Conservation (phyloP, 2,113 vertebrate species). For the Pteropus alecto region DNA sequence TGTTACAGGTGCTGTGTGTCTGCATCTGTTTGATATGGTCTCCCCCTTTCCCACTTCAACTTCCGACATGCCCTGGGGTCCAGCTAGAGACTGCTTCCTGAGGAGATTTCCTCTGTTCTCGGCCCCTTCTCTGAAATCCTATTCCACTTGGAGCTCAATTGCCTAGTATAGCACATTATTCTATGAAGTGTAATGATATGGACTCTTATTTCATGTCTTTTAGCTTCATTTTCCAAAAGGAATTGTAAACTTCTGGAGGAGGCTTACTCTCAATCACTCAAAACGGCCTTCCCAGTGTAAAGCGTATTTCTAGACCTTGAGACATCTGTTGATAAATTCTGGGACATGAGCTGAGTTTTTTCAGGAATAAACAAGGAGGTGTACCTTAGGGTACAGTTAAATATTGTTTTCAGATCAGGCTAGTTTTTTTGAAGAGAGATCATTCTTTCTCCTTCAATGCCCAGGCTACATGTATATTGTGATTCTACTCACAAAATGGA, state of each 20-base stretch:
- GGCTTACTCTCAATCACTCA: background rate
- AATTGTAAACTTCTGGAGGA: background rate
- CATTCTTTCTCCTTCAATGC: background rate
- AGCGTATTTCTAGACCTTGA: background rate
- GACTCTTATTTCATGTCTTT: background rate
- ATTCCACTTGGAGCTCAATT: background rate
- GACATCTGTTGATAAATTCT: background rate
- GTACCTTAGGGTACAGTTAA: background rate
- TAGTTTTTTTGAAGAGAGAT: background rate
- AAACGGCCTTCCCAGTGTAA: background rate
- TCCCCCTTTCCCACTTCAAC: background rate
- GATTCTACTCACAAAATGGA: slow-evolving; percentile 14
- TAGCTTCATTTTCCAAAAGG: background rate
- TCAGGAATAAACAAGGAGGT: background rate
- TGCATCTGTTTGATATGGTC: background rate
- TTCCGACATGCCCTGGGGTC: background rate
- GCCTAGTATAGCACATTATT: background rate
- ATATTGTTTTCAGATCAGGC: background rate
- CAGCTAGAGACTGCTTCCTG: background rate
- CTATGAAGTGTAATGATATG: background rate
- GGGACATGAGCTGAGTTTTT: background rate
- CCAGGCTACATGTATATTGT: background rate
- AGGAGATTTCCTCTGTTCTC: background rate
- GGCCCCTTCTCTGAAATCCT: background rate
- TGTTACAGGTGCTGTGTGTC: background rate